phyloP scores from a whole-genome alignment of 1,140 invertebrate species.

The Zaprionus gabonicus region DNA sequence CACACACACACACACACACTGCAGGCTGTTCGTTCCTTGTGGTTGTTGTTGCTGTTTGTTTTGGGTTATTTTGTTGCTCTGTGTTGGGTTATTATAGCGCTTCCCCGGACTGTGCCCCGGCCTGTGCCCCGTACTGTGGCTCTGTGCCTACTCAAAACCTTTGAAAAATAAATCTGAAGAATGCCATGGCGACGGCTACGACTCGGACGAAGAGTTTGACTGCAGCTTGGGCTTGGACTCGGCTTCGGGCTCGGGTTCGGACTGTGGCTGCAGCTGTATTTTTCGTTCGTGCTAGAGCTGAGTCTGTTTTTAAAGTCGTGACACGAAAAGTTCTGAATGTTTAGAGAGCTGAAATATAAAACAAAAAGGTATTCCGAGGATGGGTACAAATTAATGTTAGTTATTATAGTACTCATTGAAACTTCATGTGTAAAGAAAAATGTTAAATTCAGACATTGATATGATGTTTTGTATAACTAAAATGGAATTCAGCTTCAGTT shows the following conservation, averaged over 20 bases:
- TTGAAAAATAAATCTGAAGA: slow-evolving; percentile 81
- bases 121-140: background rate
- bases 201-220: background rate
- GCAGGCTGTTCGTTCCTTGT: slow-evolving; percentile 7
- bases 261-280: slow-evolving; percentile 53
- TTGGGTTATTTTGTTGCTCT: slow-evolving; percentile 36
- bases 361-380: too few species aligned
- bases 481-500: too few species aligned
- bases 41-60: slow-evolving; percentile 29
- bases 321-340: background rate
- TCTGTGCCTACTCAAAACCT: slow-evolving; percentile 67
- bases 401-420: too few species aligned
- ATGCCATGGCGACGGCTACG: slow-evolving; percentile 58
- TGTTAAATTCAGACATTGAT: too few species aligned
- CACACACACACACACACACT: slow-evolving; percentile 35
- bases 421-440: too few species aligned
- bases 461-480: too few species aligned
- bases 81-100: slow-evolving; percentile 41
- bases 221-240: background rate
- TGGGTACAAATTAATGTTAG: too few species aligned
- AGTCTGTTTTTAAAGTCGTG: background rate
- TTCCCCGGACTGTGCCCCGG: slow-evolving; percentile 14
- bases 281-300: background rate
- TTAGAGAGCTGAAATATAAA: background rate
- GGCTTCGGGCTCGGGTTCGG: background rate